Evolutionary conservation across 2,797 vertebrate genomes (phyloP).

Genomic region (Microchirus variegatus): DNA sequence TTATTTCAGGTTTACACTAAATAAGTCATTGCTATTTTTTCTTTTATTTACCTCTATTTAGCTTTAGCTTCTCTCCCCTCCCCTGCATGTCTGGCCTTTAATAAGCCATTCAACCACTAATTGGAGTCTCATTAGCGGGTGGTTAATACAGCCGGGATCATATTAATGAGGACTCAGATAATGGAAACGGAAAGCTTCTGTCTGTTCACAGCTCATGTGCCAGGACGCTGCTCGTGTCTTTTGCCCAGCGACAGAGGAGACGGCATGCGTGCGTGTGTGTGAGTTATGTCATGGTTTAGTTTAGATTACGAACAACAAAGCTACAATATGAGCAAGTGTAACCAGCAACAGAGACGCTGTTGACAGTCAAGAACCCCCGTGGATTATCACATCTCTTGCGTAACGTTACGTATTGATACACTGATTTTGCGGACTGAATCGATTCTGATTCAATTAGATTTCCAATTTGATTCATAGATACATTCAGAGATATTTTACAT

Average conservation of each 20-base stretch:
- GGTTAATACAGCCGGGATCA: constrained; percentile 63
- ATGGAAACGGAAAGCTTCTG: constrained; percentile 55
- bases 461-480: too few species aligned
- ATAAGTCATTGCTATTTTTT: constrained; percentile 22
- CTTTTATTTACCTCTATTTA: constrained; percentile 22
- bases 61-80: too few species aligned
- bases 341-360: background rate
- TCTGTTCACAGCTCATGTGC: constrained; percentile 49
- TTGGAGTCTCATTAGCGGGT: constrained; percentile 69
- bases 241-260: constrained; percentile 24
- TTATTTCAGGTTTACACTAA: constrained; percentile 35
- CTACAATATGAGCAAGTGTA: constrained; percentile 6
- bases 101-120: constrained; percentile 69
- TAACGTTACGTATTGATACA: too few species aligned
- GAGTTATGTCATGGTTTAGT: constrained; percentile 13
- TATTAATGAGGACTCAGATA: constrained; percentile 72
- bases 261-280: constrained; percentile 8
- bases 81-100: constrained; percentile 59
- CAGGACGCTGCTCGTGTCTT: constrained; percentile 20
- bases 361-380: background rate
- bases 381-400: too few species aligned
- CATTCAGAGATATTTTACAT: too few species aligned
- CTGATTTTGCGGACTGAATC: too few species aligned
- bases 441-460: too few species aligned
- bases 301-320: constrained; percentile 26